Conservation (phyloP, 2,888 invertebrate species). For the Metallyticus violacea region DNA sequence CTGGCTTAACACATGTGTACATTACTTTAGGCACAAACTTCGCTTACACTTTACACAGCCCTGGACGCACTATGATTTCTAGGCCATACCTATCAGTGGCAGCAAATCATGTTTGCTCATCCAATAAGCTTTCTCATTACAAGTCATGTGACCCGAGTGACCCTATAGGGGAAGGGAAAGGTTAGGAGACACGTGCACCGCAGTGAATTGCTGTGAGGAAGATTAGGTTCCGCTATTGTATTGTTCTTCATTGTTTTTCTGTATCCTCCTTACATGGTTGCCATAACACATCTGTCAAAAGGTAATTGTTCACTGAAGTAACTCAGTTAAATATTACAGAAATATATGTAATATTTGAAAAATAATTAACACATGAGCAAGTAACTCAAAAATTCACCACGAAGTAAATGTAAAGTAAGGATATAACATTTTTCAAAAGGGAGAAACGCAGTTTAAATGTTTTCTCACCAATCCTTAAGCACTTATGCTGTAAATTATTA, state of each 20-base stretch:
- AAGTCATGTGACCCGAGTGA: constrained; percentile 17
- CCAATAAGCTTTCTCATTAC: constrained; percentile 23
- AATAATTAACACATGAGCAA: too few species aligned
- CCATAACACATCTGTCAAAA: not conserved
- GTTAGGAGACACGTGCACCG: not conserved
- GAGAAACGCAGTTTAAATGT: too few species aligned
- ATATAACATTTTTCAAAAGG: too few species aligned
- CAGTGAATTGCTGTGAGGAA: not conserved
- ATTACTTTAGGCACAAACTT: too few species aligned
- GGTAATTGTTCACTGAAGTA: not conserved
- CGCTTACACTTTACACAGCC: not conserved
- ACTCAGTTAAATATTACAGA: not conserved
- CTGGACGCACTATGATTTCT: not conserved
- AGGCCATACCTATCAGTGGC: not conserved
- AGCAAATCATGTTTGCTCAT: constrained; percentile 12
- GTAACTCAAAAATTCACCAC: too few species aligned
- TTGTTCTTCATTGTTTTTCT: not conserved
- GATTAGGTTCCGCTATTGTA: not conserved
- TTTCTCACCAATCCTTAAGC: too few species aligned
- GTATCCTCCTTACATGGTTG: not conserved
- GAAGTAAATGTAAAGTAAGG: too few species aligned
- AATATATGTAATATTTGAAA: too few species aligned
- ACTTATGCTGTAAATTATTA: too few species aligned
- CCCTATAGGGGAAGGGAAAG: not conserved
- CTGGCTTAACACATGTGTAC: too few species aligned